Evolutionary conservation across 2,888 invertebrate genomes (phyloP).

Genomic region (Harpagoxenus sublaevis): DNA sequence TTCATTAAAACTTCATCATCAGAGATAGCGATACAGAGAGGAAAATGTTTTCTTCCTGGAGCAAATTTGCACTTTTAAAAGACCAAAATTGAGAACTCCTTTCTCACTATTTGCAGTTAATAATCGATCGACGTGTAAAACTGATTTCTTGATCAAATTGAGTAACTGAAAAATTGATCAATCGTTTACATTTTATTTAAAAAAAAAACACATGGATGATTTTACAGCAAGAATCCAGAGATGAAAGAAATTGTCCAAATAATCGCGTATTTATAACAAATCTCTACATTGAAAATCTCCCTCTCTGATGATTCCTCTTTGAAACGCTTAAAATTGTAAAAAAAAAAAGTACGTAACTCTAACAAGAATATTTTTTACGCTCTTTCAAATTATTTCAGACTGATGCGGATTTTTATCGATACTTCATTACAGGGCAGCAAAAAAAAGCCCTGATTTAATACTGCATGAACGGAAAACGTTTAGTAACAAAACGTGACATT

Average conservation of each 20-base stretch:
- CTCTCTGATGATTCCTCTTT: neutral
- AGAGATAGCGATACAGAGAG: neutral
- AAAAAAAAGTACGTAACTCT: neutral
- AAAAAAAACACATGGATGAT: neutral
- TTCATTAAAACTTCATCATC: constrained; percentile 18
- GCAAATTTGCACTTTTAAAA: constrained; percentile 6
- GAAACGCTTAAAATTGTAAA: neutral
- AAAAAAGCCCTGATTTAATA: neutral
- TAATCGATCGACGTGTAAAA: neutral
- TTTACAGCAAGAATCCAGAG: neutral
- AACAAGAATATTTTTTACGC: constrained; percentile 12
- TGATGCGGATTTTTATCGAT: constrained; percentile 15
- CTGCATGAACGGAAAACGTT: constrained; percentile 3
- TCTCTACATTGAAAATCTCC: neutral
- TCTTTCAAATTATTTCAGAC: neutral
- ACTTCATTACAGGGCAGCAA: neutral
- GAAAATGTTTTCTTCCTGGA: neutral
- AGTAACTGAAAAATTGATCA: neutral
- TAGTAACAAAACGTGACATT: constrained; percentile 49
- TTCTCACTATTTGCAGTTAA: neutral
- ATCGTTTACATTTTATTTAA: neutral
- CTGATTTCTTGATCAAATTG: neutral
- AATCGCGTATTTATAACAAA: neutral
- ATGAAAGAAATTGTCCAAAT: neutral
- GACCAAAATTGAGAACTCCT: neutral